These are phyloP conservation scores for Chaetops frenatus DNA, from an alignment of 2,113 vertebrate species.

Conservation along the genomic window DNA sequence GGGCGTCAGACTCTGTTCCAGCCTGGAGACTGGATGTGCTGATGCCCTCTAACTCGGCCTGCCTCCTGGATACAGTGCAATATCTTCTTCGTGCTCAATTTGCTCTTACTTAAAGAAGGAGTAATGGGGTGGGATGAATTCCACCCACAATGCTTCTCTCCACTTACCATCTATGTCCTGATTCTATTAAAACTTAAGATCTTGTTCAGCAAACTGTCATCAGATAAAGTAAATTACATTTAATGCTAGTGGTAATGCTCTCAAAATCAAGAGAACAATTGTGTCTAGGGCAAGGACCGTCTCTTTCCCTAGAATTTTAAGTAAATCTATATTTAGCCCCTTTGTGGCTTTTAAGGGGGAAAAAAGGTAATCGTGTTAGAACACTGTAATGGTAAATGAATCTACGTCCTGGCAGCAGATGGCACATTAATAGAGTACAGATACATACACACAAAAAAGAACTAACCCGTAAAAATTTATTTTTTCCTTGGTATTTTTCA, in stretches of 20 bases:
- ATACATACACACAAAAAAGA: not conserved
- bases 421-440: slow-evolving; percentile 8
- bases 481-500: not conserved
- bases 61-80: not conserved
- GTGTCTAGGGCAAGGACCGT: not conserved
- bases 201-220: slow-evolving; percentile 40
- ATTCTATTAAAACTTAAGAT: slow-evolving; percentile 46
- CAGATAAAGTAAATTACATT: slow-evolving; percentile 33
- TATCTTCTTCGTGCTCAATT: slow-evolving; percentile 8
- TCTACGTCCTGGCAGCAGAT: slow-evolving; percentile 24
- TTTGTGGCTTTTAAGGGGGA: not conserved
- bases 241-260: not conserved
- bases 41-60: not conserved
- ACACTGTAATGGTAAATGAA: slow-evolving; percentile 27
- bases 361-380: slow-evolving; percentile 24
- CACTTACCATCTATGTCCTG: not conserved
- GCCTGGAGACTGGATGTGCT: not conserved
- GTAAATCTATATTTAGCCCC: slow-evolving; percentile 7
- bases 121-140: slow-evolving; percentile 25
- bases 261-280: slow-evolving; percentile 38
- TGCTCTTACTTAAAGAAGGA: slow-evolving; percentile 15
- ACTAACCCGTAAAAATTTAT: not conserved
- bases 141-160: slow-evolving; percentile 21
- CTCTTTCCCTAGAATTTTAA: slow-evolving; percentile 21
- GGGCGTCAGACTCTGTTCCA: not conserved